These are phyloP conservation scores for Lasioglossum albipes DNA, from an alignment of 1,140 invertebrate species.

Conservation along the genomic window DNA sequence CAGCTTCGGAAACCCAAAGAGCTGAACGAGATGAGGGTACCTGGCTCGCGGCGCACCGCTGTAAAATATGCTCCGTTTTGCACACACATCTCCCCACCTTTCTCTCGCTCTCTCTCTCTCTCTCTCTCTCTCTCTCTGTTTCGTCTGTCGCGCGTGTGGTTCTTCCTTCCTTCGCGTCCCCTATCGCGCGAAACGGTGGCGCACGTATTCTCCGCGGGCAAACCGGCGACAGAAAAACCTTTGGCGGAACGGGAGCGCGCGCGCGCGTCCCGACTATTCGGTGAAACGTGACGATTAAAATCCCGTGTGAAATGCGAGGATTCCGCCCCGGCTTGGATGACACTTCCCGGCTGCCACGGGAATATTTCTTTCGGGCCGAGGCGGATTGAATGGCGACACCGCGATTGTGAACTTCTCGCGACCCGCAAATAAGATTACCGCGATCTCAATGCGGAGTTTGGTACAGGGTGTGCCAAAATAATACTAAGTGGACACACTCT, in stretches of 20 bases:
- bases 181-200: background rate
- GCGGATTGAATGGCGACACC: too few species aligned
- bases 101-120: background rate
- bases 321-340: too few species aligned
- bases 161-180: too few species aligned
- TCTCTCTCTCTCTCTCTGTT: background rate
- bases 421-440: too few species aligned
- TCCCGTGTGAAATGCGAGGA: background rate
- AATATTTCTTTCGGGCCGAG: too few species aligned
- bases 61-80: conserved; percentile 52
- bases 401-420: too few species aligned
- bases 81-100: conserved; percentile 21
- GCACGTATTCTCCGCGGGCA: background rate
- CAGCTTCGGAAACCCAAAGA: background rate
- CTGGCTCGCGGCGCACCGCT: conserved; percentile 27
- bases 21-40: conserved; percentile 30
- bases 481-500: too few species aligned
- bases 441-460: too few species aligned
- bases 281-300: background rate
- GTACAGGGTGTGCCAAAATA: too few species aligned
- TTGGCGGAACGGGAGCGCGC: conserved; percentile 17
- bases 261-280: background rate
- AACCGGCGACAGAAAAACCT: background rate
- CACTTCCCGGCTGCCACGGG: too few species aligned
- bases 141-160: too few species aligned